A percentile compares a stretch with the other conserved stretches of the same genome.
Evolutionary conservation across 2,888 invertebrate species (phyloP).

Genomic region (Candidula unifasciata): DNA sequence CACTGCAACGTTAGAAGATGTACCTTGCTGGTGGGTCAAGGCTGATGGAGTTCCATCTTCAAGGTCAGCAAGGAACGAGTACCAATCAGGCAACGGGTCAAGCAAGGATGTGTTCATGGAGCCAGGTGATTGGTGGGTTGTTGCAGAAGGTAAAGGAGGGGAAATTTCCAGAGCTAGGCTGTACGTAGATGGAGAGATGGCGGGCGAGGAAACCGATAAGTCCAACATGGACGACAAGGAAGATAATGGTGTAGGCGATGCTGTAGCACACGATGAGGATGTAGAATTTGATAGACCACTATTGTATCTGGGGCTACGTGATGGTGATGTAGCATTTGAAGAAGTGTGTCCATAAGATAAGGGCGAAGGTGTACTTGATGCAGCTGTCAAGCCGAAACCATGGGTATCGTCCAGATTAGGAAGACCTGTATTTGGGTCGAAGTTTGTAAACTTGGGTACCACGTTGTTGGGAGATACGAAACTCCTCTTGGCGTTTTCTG

Average conservation of each 20-base stretch:
- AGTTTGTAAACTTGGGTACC: neutral
- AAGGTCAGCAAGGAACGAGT: slow-evolving; percentile 52
- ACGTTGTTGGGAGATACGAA: no score
- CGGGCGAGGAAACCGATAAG: neutral
- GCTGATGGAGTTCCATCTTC: slow-evolving; percentile 34
- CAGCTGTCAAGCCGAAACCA: neutral
- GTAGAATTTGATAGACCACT: neutral
- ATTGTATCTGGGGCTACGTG: slow-evolving; percentile 17
- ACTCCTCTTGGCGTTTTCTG: neutral
- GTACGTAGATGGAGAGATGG: neutral
- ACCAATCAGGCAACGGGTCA: slow-evolving; percentile 51
- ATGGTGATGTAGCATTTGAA: neutral
- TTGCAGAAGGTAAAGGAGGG: neutral
- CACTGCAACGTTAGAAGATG: slow-evolving; percentile 4
- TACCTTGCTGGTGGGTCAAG: slow-evolving; percentile 31
- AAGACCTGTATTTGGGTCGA: slow-evolving; percentile 24
- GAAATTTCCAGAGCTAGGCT: neutral
- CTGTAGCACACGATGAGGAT: neutral
- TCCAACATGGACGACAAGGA: slow-evolving; percentile 36
- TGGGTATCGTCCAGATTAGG: neutral
- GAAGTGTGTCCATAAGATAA: neutral
- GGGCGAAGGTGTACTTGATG: slow-evolving; percentile 28
- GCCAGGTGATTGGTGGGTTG: neutral
- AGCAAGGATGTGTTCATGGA: slow-evolving; percentile 37
- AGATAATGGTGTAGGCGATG: slow-evolving; percentile 34